Evolutionary conservation across 2,888 invertebrate genomes (phyloP).

Genomic region (Micropterix aruncella): DNA sequence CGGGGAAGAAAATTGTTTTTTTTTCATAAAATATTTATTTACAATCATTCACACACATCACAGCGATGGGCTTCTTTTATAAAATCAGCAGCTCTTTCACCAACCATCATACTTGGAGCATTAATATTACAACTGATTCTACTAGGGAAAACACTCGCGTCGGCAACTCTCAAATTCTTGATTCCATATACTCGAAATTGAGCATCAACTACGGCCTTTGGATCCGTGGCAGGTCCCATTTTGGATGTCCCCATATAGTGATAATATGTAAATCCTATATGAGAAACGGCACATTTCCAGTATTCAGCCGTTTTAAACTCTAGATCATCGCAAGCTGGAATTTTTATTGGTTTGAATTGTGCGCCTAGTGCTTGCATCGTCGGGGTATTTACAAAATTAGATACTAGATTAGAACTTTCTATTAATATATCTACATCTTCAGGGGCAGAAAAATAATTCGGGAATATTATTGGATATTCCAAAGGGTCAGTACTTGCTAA

Average conservation of each 20-base stretch:
- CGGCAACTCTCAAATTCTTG: background rate
- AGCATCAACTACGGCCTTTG: background rate
- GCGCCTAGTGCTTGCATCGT: background rate
- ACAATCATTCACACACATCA: no score
- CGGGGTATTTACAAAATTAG: background rate
- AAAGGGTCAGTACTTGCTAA: no score
- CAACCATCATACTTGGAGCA: background rate
- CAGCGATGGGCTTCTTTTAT: no score
- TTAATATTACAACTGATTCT: background rate
- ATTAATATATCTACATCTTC: no score
- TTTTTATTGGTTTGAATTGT: background rate
- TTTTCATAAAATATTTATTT: no score
- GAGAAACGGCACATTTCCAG: background rate
- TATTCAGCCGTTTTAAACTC: background rate
- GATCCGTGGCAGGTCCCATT: background rate
- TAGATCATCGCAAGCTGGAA: background rate
- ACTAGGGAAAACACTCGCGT: background rate
- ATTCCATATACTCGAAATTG: background rate
- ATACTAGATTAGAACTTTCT: no score
- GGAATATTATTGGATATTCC: no score
- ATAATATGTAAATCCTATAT: background rate
- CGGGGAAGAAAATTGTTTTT: no score
- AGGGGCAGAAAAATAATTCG: no score
- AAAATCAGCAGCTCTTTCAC: background rate
- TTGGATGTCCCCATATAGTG: background rate